phyloP scores from a whole-genome alignment of 2,113 vertebrate species.

The Albula glossodonta region DNA sequence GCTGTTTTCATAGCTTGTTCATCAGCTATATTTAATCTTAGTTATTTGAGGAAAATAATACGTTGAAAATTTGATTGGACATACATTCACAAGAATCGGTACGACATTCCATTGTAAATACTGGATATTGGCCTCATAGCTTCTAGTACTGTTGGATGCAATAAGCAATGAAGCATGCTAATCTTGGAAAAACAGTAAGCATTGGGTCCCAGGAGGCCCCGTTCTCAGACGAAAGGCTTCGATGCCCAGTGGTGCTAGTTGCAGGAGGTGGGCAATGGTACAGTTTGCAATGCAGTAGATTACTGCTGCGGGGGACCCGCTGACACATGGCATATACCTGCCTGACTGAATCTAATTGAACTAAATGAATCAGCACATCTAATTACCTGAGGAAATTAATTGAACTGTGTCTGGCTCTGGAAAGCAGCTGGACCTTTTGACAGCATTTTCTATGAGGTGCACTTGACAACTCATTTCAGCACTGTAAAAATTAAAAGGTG shows the following conservation, averaged over 20 bases:
- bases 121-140: neutral
- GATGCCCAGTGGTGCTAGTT: too few species aligned
- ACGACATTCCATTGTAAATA: neutral
- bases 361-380: slow-evolving; percentile 34
- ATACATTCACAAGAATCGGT: neutral
- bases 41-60: neutral
- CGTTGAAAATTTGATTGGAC: neutral
- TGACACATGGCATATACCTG: slow-evolving; percentile 36
- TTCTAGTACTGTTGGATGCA: neutral
- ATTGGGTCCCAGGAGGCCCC: neutral
- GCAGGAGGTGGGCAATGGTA: too few species aligned
- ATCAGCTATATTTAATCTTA: too few species aligned
- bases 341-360: slow-evolving; percentile 36
- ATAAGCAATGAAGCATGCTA: neutral
- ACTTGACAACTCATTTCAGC: neutral
- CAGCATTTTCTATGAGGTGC: neutral
- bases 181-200: neutral
- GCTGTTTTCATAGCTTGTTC: too few species aligned
- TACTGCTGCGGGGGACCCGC: neutral
- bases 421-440: neutral
- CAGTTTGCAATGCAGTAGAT: too few species aligned
- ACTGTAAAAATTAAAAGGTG: neutral
- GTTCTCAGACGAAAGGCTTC: neutral
- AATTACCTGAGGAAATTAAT: slow-evolving; percentile 45
- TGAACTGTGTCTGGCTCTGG: slow-evolving; percentile 41